These are phyloP conservation scores for Scopus umbretta DNA, from an alignment of 2,113 vertebrate genomes.

Conservation along the genomic window DNA sequence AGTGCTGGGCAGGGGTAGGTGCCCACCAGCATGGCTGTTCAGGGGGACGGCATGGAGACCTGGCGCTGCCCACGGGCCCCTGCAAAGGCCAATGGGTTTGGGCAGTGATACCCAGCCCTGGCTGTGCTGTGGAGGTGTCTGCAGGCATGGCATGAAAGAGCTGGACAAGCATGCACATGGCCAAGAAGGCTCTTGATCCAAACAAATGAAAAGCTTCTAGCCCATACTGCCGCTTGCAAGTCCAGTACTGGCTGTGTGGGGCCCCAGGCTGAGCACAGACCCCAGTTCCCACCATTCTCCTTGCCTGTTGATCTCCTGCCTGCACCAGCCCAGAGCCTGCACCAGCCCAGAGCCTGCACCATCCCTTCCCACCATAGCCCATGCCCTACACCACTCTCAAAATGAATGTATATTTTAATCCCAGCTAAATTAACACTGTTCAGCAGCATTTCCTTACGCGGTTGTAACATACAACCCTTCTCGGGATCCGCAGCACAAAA, in stretches of 20 bases:
- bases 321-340: neutral
- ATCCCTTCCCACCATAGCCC: neutral
- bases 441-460: neutral
- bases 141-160: neutral
- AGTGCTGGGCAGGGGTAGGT: neutral
- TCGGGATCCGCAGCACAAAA: neutral
- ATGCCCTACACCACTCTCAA: rapidly evolving
- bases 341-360: neutral
- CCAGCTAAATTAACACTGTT: neutral
- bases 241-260: neutral
- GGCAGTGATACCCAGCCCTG: rapidly evolving
- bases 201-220: neutral
- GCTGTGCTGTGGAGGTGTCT: neutral
- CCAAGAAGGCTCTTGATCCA: neutral
- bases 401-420: neutral
- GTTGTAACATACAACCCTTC: rapidly evolving
- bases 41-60: constrained; percentile 66
- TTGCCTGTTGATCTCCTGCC: neutral
- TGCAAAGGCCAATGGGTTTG: neutral
- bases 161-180: neutral
- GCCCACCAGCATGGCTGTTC: rapidly evolving
- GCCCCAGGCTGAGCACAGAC: neutral
- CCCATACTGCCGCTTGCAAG: too few species aligned
- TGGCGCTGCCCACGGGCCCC: neutral
- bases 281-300: neutral